A percentile compares a stretch with the other conserved stretches of the same genome.
Conservation (phyloP, 2,888 invertebrate genomes). For the Tetrapedia diversipes region DNA sequence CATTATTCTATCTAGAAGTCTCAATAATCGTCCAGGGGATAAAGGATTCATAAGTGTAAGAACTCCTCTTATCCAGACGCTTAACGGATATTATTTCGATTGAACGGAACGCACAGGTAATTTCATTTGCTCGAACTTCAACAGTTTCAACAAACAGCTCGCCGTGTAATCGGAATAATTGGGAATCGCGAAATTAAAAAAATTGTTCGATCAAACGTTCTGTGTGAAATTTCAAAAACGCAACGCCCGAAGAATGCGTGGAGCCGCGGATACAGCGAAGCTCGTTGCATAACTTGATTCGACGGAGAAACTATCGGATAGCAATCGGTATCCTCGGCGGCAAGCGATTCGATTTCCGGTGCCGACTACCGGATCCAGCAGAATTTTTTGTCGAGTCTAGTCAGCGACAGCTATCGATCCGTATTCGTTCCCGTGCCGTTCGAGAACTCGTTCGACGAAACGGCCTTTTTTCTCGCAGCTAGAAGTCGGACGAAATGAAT, state of each 20-base stretch:
- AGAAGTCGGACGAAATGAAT: constrained; percentile 32
- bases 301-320: constrained; percentile 39
- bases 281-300: constrained; percentile 6
- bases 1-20: too few relatives aligned
- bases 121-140: too few relatives aligned
- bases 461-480: background rate
- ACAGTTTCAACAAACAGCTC: too few relatives aligned
- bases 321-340: constrained; percentile 27
- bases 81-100: too few relatives aligned
- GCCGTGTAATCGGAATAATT: too few relatives aligned
- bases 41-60: too few relatives aligned
- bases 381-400: constrained; percentile 18
- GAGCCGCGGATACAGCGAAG: background rate
- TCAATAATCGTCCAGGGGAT: too few relatives aligned
- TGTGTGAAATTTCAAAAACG: background rate
- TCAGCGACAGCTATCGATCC: constrained; percentile 36
- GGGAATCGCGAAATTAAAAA: too few relatives aligned
- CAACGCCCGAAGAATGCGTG: background rate
- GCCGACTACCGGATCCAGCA: background rate
- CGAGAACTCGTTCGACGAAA: constrained; percentile 7
- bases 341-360: constrained; percentile 31
- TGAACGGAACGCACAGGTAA: too few relatives aligned
- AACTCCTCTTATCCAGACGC: too few relatives aligned
- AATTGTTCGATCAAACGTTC: too few relatives aligned
- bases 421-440: constrained; percentile 12